Conservation (phyloP, 2,113 vertebrate genomes). For the Gambusia affinis region DNA sequence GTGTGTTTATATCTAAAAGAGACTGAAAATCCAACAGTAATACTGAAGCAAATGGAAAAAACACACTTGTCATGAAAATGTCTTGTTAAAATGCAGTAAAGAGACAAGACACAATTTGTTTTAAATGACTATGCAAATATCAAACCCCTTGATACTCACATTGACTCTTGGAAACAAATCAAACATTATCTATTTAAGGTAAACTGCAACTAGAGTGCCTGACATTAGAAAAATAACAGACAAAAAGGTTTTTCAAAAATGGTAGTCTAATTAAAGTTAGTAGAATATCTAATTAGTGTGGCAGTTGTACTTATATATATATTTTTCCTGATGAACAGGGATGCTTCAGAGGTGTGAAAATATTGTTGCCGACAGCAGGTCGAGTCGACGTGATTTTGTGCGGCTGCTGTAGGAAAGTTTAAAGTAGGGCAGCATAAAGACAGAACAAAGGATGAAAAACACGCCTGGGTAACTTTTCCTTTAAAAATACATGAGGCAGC, state of each 20-base stretch:
- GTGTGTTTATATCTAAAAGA: background rate
- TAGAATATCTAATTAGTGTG: background rate
- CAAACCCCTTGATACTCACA: background rate
- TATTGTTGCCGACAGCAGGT: constrained; percentile 14
- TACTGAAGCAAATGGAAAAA: background rate
- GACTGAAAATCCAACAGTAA: background rate
- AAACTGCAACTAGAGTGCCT: background rate
- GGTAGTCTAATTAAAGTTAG: background rate
- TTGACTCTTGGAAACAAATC: background rate
- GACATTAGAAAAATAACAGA: background rate
- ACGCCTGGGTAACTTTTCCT: constrained; percentile 42
- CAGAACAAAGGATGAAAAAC: constrained; percentile 48
- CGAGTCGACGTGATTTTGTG: constrained; percentile 11
- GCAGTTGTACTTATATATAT: background rate
- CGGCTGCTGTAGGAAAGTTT: constrained; percentile 27
- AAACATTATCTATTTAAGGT: background rate
- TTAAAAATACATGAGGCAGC: constrained; percentile 65
- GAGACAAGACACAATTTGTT: background rate
- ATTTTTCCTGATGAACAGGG: background rate
- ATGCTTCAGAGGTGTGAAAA: constrained; percentile 38
- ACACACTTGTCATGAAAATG: background rate
- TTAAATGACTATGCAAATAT: background rate
- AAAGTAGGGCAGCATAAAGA: constrained; percentile 61
- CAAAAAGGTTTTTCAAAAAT: background rate
- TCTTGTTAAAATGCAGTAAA: background rate